Conservation (phyloP, 2,113 vertebrate genomes). For the Eptesicus fuscus region DNA sequence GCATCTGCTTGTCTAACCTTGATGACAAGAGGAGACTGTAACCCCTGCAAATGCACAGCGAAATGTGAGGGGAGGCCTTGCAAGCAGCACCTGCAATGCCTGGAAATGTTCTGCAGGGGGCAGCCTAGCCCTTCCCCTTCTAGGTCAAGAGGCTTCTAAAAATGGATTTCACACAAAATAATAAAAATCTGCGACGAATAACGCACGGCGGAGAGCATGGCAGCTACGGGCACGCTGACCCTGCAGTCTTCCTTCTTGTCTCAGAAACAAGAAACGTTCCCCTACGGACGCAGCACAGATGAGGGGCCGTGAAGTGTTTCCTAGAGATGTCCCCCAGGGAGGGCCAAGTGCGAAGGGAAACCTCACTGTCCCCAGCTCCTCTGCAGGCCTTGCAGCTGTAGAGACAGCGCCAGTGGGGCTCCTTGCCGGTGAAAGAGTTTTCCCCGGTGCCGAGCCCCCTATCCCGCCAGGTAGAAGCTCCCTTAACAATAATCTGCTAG, state of each 20-base stretch:
- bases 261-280: not conserved
- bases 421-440: no score
- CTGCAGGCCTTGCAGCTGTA: no score
- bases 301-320: not conserved
- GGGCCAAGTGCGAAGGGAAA: not conserved
- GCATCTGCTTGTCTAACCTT: not conserved
- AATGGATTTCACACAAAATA: not conserved
- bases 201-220: not conserved
- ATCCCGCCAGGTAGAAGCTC: not conserved
- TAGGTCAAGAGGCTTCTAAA: not conserved
- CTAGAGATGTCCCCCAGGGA: not conserved
- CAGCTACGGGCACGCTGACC: no score
- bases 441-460: not conserved
- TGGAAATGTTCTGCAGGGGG: not conserved
- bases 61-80: fast-evolving
- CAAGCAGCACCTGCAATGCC: fast-evolving
- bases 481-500: not conserved
- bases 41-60: fast-evolving
- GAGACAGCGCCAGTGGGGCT: no score
- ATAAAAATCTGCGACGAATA: not conserved
- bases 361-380: not conserved
- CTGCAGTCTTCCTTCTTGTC: no score
- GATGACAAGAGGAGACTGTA: not conserved
- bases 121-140: not conserved
- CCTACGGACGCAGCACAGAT: not conserved